Conservation (phyloP, 2,113 vertebrate genomes). For the Lampris megalopsis region DNA sequence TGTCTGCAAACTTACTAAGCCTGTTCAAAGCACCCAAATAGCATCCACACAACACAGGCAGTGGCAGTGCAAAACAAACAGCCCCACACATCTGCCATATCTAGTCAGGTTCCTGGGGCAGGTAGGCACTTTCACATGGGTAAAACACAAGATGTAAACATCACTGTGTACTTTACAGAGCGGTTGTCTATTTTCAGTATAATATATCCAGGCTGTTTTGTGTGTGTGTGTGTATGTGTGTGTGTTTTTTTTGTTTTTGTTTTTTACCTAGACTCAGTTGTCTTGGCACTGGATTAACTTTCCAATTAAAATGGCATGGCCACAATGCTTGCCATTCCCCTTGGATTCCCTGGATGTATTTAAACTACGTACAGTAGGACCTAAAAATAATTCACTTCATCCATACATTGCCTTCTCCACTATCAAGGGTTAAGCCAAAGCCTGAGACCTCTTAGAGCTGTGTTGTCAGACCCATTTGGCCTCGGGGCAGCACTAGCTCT, state of each 20-base stretch:
- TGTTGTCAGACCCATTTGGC: constrained; percentile 74
- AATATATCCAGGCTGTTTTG: not conserved
- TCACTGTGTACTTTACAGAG: constrained; percentile 15
- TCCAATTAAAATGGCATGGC: constrained; percentile 84
- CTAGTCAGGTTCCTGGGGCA: constrained; percentile 28
- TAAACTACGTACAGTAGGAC: constrained; percentile 59
- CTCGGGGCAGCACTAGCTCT: constrained; percentile 63
- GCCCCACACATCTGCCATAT: constrained; percentile 32
- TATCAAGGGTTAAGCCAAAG: constrained; percentile 75
- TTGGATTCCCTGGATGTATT: constrained; percentile 63
- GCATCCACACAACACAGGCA: constrained; percentile 21
- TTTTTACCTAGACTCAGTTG: constrained; percentile 53
- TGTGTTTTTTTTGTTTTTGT: not conserved
- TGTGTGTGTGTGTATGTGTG: too few relatives aligned
- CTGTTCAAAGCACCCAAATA: constrained; percentile 31
- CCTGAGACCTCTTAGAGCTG: constrained; percentile 58
- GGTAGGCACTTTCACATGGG: constrained; percentile 21
- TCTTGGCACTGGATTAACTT: constrained; percentile 73
- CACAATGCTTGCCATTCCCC: constrained; percentile 60
- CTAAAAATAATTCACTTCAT: constrained; percentile 68
- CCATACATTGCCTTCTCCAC: constrained; percentile 46
- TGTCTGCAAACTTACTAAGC: not conserved
- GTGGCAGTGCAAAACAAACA: constrained; percentile 34
- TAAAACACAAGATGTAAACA: constrained; percentile 46
- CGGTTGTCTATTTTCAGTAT: constrained; percentile 22